Evolutionary conservation across 2,888 invertebrate genomes (phyloP).

Genomic region (Poecilobothrus nobilitatus): DNA sequence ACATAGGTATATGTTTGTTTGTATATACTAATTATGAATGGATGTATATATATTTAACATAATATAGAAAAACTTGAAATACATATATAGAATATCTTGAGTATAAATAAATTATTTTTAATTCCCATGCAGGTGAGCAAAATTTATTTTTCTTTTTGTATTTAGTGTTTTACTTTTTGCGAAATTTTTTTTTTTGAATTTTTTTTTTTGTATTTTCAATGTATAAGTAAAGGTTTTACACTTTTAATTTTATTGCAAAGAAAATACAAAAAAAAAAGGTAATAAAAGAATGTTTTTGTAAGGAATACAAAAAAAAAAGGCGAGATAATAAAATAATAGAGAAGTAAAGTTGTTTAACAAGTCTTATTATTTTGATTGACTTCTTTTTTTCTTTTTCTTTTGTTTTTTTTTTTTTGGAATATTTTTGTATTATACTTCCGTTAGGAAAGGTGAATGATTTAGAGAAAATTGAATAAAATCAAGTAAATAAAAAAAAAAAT

Average conservation of each 20-base stretch:
- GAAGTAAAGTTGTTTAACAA: neutral
- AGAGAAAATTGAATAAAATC: too few species aligned
- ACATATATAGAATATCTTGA: too few species aligned
- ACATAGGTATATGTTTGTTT: too few species aligned
- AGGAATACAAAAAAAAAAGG: neutral
- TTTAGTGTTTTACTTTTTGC: neutral
- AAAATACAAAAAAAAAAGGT: neutral
- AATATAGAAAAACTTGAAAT: too few species aligned
- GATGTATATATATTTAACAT: too few species aligned
- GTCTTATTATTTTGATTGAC: neutral
- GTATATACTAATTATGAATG: too few species aligned
- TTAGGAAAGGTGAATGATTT: too few species aligned
- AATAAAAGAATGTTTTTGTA: too few species aligned
- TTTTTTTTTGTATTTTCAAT: neutral
- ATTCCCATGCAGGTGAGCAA: neutral
- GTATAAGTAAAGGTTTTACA: neutral
- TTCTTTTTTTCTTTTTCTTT: too few species aligned
- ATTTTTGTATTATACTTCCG: too few species aligned
- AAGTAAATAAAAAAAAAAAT: too few species aligned
- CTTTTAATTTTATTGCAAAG: neutral
- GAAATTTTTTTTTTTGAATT: neutral
- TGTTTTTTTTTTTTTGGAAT: too few species aligned
- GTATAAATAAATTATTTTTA: neutral
- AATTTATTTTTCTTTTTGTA: neutral
- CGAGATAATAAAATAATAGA: neutral